Evolutionary conservation across 2,888 invertebrate species (phyloP).

Genomic region (Zhuqinia jingwanae): DNA sequence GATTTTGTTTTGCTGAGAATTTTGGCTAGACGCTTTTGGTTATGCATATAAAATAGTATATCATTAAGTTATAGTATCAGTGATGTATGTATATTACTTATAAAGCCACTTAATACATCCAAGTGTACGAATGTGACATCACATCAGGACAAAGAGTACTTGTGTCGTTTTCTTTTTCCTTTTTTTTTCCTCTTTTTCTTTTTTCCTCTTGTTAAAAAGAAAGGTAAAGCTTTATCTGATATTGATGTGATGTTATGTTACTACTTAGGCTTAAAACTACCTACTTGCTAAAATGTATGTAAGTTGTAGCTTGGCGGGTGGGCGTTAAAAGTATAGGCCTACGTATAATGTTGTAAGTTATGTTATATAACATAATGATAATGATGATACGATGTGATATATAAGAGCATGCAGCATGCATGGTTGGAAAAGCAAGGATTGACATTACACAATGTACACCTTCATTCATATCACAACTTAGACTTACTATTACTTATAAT

Average conservation of each 20-base stretch:
- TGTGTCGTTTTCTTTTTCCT: conserved; percentile 37
- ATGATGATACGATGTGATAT: conserved; percentile 18
- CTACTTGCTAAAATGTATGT: background rate
- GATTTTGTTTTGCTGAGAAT: background rate
- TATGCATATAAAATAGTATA: background rate
- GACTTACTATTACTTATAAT: conserved; percentile 2
- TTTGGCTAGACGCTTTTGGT: background rate
- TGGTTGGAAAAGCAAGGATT: no score
- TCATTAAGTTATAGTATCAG: background rate
- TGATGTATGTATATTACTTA: background rate
- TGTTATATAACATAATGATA: no score
- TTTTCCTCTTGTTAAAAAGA: conserved; percentile 8
- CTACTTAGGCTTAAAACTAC: conserved; percentile 12
- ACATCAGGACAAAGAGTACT: conserved; percentile 20
- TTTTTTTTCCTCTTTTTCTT: background rate
- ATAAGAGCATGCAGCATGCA: background rate
- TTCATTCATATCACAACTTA: background rate
- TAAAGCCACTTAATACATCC: background rate
- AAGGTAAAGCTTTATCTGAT: conserved; percentile 62
- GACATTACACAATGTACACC: conserved; percentile 7
- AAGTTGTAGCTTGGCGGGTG: conserved; percentile 20
- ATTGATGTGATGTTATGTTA: conserved; percentile 54
- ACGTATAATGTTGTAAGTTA: no score
- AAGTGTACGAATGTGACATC: background rate
- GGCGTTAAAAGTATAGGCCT: conserved; percentile 35